Conservation (phyloP, 2,797 vertebrate species). For the Phylloscopus collybita region DNA sequence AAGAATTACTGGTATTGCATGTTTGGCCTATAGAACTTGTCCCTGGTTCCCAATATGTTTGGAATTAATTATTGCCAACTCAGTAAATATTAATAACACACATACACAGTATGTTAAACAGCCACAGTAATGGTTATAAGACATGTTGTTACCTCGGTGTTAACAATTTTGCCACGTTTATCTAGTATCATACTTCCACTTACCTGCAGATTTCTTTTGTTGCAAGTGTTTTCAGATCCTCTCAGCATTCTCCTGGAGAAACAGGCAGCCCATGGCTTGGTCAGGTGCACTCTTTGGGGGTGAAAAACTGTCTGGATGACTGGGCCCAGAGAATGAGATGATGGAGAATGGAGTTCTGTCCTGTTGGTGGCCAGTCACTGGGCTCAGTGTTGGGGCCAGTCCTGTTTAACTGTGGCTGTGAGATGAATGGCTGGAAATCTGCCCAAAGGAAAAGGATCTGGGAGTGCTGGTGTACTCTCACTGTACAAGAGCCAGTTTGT, state of each 20-base stretch:
- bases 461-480: not conserved
- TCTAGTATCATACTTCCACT: not conserved
- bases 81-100: not conserved
- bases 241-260: not conserved
- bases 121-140: not conserved
- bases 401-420: not conserved
- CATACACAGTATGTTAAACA: not conserved
- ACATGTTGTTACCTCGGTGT: not conserved
- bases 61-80: not conserved
- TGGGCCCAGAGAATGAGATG: not conserved
- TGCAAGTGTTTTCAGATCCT: not conserved
- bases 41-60: not conserved
- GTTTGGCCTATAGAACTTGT: not conserved
- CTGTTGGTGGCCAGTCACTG: not conserved
- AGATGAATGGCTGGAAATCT: not conserved
- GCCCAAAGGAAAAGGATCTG: not conserved
- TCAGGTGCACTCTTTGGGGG: not conserved
- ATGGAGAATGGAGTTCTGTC: not conserved
- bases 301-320: not conserved
- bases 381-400: not conserved
- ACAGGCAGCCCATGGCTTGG: not conserved
- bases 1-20: not conserved
- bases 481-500: not conserved
- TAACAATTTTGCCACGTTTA: not conserved
- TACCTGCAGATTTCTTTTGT: not conserved